A percentile compares a stretch with the other conserved stretches of the same genome.
Conservation (phyloP, 1,140 invertebrate genomes). For the Phymastichus coffea region DNA sequence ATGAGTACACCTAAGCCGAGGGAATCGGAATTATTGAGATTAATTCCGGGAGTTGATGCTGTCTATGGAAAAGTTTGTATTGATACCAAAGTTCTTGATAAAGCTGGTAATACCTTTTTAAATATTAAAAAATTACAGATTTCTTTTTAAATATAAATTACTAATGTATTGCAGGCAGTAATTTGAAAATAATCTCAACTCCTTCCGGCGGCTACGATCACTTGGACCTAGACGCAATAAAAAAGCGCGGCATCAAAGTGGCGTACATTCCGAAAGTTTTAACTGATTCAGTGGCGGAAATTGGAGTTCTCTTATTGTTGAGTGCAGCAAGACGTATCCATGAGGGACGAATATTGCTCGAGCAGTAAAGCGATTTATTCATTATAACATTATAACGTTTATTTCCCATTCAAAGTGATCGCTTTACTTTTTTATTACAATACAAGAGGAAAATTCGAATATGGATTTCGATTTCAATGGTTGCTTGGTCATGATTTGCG, state of each 20-base stretch:
- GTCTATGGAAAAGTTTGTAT: neutral
- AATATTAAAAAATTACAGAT: too few species aligned
- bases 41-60: neutral
- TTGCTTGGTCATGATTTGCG: conserved; percentile 65
- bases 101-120: conserved; percentile 20
- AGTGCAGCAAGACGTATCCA: conserved; percentile 72
- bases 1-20: neutral
- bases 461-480: conserved; percentile 67
- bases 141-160: neutral
- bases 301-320: conserved; percentile 75
- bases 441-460: conserved; percentile 63
- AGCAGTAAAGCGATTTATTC: conserved; percentile 56
- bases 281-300: conserved; percentile 80
- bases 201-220: conserved; percentile 80
- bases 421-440: conserved; percentile 4
- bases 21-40: neutral
- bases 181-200: conserved; percentile 68
- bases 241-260: conserved; percentile 64
- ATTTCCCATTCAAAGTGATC: neutral
- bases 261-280: conserved; percentile 82
- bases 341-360: conserved; percentile 68
- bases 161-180: conserved; percentile 54
- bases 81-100: conserved; percentile 2
- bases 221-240: conserved; percentile 67
- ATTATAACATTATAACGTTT: neutral